These are phyloP conservation scores for Dasypus novemcinctus DNA, from an alignment of 2,113 vertebrate genomes.

Conservation along the genomic window DNA sequence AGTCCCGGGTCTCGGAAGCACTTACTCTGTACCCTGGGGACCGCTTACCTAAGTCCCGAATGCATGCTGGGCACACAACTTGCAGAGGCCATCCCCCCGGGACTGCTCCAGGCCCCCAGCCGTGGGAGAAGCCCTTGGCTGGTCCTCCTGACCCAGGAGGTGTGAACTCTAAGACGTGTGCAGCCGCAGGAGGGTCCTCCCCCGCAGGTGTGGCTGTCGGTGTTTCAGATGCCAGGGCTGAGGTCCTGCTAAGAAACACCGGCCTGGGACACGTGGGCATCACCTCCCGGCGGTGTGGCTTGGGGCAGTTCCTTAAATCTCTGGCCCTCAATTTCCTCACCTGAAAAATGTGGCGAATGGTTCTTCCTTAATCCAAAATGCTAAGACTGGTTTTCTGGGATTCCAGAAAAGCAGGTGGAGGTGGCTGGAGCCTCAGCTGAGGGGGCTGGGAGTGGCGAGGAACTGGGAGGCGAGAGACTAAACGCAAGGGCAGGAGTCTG, in stretches of 20 bases:
- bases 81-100: not conserved
- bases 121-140: not conserved
- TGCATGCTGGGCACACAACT: too few relatives aligned
- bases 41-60: not conserved
- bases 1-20: not conserved
- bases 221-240: not conserved
- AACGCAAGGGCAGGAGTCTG: not conserved
- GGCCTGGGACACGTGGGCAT: not conserved
- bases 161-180: not conserved
- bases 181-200: not conserved
- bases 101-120: not conserved
- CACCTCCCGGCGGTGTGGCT: not conserved
- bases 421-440: not conserved
- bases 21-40: not conserved
- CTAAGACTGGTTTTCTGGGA: not conserved
- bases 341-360: conserved; percentile 9
- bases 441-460: not conserved
- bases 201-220: not conserved
- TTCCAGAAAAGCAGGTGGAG: not conserved
- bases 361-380: not conserved
- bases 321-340: not conserved
- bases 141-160: not conserved
- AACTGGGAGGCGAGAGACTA: not conserved
- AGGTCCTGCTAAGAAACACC: not conserved
- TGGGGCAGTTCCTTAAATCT: not conserved